These are phyloP conservation scores for Norana najaformis DNA, from an alignment of 2,888 invertebrate species.

Conservation along the genomic window DNA sequence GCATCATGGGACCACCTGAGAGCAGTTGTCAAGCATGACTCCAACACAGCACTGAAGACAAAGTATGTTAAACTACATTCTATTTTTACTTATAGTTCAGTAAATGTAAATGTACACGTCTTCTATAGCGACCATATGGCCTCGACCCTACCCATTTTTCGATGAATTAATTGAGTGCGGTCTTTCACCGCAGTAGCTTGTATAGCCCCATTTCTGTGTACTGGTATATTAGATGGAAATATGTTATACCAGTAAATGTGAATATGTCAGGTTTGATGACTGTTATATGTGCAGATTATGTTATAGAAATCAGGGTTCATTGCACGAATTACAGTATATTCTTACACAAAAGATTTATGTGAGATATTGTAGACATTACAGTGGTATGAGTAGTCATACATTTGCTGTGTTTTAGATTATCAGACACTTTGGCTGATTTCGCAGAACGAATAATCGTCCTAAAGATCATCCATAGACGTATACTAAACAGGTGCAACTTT, in stretches of 20 bases:
- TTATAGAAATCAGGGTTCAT: background rate
- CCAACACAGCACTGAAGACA: constrained; percentile 74
- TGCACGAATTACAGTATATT: background rate
- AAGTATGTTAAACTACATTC: constrained; percentile 37
- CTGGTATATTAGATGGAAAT: background rate
- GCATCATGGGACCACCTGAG: constrained; percentile 95
- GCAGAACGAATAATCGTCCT: constrained; percentile 94
- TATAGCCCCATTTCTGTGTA: background rate
- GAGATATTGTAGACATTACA: background rate
- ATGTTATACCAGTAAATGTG: background rate
- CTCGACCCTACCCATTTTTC: too few species aligned
- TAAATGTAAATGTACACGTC: too few species aligned
- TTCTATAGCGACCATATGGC: too few species aligned
- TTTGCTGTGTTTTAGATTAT: constrained; percentile 67
- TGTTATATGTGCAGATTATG: background rate
- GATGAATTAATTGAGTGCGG: too few species aligned
- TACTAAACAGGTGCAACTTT: constrained; percentile 77
- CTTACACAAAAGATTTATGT: background rate
- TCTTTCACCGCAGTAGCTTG: too few species aligned
- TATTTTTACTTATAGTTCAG: background rate
- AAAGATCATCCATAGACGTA: constrained; percentile 85
- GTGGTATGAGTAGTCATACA: background rate
- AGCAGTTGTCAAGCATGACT: constrained; percentile 91
- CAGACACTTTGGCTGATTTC: constrained; percentile 92
- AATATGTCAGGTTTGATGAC: background rate